Evolutionary conservation across 37 sponge, comb jelly and placozoan species (phyloP), one percentile per base, ranked within the genome.

Genomic region (Chondrilla cf. caribensis): DNA sequence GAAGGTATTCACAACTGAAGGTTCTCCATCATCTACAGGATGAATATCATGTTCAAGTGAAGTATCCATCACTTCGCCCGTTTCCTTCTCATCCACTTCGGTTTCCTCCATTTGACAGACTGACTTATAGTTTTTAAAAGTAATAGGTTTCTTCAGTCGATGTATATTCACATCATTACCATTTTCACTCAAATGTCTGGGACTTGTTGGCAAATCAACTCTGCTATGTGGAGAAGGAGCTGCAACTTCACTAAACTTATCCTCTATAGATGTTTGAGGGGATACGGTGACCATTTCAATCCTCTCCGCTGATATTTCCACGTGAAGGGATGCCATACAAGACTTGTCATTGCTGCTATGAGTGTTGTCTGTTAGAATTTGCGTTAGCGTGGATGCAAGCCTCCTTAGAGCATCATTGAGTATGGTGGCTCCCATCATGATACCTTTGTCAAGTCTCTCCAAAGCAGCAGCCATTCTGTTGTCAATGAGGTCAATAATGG

Each of bases 351-450:
- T 14, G 6, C 51, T 47, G 51, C 51, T 47, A 14, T 47, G 51
- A 14, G 43, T 11, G 57, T 6, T 37, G 3, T 19, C 19, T 58
- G 42, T 29, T 38, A 84, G 39, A 38, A 14, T 22, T 60, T 6
- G 2, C 6, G 58, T 84, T 0, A 90, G 71, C 19, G 68, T 17
- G 3, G 79, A 40, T 3, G 87, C 92, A 60, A 93, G 26, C 18
- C 11, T 9, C 28, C 84, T 73, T 19, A 96, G 75, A 18, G 65
- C 38, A 40, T 73, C 71, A 57, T 87, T 64, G 25, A 85, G 68
- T 17, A 98, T 72, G 47, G 99, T 94, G 41, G 90, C 92, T 44
- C 99, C 99, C 85, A 98, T 84, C n/a, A 98, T 60, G 29, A 98
- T 82, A 0, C 94, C 99, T 62, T 85, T 89, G 55, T 98, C 99